Base-by-base conservation (phyloP, 2,113 vertebrate genomes). In the Leuciscus idus region DNA sequence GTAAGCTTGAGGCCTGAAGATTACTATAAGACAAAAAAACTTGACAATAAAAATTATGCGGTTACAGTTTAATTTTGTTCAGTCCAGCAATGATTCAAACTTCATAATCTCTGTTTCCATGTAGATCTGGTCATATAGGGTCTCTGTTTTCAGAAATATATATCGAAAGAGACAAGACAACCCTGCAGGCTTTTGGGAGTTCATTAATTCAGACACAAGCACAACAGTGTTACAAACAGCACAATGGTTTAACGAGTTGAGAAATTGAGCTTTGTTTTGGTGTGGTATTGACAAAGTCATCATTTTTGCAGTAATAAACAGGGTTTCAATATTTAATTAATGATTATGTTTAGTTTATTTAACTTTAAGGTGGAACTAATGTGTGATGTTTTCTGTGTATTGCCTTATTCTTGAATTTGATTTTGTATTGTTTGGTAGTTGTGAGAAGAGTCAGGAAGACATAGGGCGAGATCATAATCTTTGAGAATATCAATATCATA, bases 81-180 rank as follows among this genome's bases (percentile, higher is more conserved):
- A 30, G 19, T 33, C 52, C 26, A 73, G 73, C n/a, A 55, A 30
- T 10, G n/a, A 77, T 92, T 91, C 90, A 90, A 89, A 92, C 86
- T 90, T 91, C 89, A 39, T 90, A 91, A 91, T 91, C 88, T 92
- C 82, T 70, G 89, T 2, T 93, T 89, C 92, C 85, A 80, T 90
- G 84, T 85, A 92, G 83, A 55, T 90, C 85, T 85, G 87, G 84
- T 92, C 82, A 90, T 87, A 92, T 74, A 61, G 26, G 19, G 4
- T 62, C 73, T 84, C 10, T 33, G 55, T 61, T 72, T 72, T 72
- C 33, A 72, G 68, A 21, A 39, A 72, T 39, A 36, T 21, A 36
- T 21, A 72, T 72, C 8, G 3, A 28, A 72, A 10, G 36, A 21
- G 33, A 39, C 33, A 72, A 39, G 33, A 39, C 68, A 11, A 72